Evolutionary conservation across 1,140 invertebrate genomes (phyloP).

Genomic region (Delia radicum): DNA sequence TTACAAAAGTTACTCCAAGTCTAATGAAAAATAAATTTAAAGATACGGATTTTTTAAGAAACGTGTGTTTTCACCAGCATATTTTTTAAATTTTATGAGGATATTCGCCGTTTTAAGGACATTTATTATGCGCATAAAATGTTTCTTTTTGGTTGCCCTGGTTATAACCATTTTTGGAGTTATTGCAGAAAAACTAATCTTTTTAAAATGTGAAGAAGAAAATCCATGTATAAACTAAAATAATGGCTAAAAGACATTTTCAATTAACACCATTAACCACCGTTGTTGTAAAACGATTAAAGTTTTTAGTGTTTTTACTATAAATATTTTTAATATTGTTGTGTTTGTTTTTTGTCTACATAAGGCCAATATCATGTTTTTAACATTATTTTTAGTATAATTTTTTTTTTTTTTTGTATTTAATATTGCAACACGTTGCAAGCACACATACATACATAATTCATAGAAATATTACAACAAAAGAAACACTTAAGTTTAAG

Average conservation of each 20-base stretch:
- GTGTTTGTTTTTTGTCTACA: background rate
- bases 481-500: background rate
- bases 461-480: background rate
- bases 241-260: background rate
- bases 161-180: background rate
- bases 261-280: background rate
- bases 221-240: background rate
- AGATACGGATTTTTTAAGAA: no score
- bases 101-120: no score
- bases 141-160: no score
- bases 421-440: background rate
- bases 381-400: background rate
- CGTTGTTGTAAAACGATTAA: background rate
- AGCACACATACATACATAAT: background rate
- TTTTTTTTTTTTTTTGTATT: background rate
- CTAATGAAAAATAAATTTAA: no score
- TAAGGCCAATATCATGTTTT: slow-evolving; percentile 1
- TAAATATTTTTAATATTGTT: no score
- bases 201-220: background rate
- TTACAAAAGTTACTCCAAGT: no score
- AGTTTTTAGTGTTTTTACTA: no score
- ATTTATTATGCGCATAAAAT: no score
- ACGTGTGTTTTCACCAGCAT: no score
- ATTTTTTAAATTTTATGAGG: no score
- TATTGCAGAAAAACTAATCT: background rate